Evolutionary conservation across 2,113 vertebrate genomes (phyloP).

Genomic region (Coryphaenoides rupestris): DNA sequence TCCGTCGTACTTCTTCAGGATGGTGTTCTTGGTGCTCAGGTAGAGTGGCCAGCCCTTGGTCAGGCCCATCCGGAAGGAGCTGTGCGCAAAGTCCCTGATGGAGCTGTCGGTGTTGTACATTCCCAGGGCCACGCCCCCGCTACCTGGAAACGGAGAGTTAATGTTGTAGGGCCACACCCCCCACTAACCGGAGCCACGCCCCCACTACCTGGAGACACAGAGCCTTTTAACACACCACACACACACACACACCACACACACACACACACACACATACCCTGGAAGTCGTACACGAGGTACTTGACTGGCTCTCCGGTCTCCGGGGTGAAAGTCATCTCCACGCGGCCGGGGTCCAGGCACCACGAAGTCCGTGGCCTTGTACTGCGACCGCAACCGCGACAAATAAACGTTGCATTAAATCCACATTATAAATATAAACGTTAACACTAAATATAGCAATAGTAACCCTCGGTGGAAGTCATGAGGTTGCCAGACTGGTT

Average conservation of each 20-base stretch:
- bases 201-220: no score
- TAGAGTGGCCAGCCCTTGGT: conserved; percentile 88
- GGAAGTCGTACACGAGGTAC: conserved; percentile 84
- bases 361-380: conserved; percentile 97
- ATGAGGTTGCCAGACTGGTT: no score
- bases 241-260: no score
- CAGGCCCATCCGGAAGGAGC: conserved; percentile 95
- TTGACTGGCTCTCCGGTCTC: conserved; percentile 76
- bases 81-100: conserved; percentile 94
- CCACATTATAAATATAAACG: no score
- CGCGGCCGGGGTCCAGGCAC: conserved; percentile 89
- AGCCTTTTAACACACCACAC: no score
- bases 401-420: not conserved
- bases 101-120: conserved; percentile 98
- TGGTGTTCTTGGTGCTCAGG: conserved; percentile 98
- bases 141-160: conserved; percentile 60
- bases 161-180: no score
- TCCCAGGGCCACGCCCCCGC: conserved; percentile 92
- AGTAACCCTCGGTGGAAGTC: no score
- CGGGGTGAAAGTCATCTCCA: conserved; percentile 93
- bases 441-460: no score
- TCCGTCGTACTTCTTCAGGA: conserved; percentile 95
- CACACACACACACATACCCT: no score
- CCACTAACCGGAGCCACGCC: no score
- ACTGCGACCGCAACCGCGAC: conserved; percentile 66